Evolutionary conservation across 2,113 vertebrate species (phyloP).

Genomic region (Antechinus flavipes): DNA sequence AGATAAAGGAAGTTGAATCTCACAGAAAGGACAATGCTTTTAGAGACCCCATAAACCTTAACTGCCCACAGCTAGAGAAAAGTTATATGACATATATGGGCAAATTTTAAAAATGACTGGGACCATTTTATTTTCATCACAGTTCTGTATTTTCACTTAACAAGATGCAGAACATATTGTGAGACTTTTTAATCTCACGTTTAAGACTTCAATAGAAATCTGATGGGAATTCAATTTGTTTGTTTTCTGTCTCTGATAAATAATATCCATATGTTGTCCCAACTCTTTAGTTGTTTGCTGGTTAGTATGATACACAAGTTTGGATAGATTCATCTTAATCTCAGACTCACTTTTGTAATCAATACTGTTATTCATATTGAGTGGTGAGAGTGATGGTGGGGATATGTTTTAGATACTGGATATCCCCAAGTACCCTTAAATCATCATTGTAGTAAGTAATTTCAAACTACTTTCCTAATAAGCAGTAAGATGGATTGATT

Average conservation of each 20-base stretch:
- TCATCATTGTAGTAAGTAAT: constrained; percentile 17
- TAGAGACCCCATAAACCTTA: not conserved
- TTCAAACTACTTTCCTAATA: not conserved
- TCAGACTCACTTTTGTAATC: not conserved
- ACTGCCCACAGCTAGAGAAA: not conserved
- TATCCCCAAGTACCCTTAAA: not conserved
- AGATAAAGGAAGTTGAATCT: not conserved
- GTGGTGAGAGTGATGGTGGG: not conserved
- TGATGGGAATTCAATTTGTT: not conserved
- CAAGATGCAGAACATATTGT: not conserved
- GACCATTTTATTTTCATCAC: not conserved
- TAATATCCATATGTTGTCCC: not conserved
- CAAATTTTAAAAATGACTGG: constrained; percentile 3
- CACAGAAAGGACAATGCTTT: not conserved
- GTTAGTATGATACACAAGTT: not conserved
- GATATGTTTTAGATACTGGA: not conserved
- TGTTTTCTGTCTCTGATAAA: not conserved
- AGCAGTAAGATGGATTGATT: not conserved
- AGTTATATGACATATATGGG: not conserved
- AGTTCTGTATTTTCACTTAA: constrained; percentile 7
- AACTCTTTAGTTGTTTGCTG: constrained; percentile 33
- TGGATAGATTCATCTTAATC: not conserved
- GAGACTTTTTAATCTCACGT: not conserved
- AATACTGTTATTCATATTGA: not conserved
- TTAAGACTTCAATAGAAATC: not conserved